Evolutionary conservation across 2,888 invertebrate species (phyloP), one percentile per base, ranked within the genome.

Genomic region (Gortyna flavago): DNA sequence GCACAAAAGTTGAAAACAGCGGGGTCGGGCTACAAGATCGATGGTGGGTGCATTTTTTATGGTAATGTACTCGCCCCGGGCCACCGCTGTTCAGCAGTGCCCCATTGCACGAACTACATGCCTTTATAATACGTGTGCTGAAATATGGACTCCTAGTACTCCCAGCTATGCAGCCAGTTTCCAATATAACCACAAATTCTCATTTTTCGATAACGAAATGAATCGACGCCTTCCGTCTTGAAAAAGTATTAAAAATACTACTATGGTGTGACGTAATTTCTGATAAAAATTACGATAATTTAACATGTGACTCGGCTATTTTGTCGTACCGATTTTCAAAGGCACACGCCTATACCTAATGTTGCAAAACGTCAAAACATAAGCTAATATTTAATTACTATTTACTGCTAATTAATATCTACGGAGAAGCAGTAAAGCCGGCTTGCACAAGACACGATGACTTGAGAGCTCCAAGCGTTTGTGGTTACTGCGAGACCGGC

Each of bases 41-140:
- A 88, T 84, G 77, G 77, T 72, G 75, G 80, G 77, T 88, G 88
- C 87, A 88, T 88, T 88, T 87, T 88, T 88, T 88, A 88, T 88
- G 87, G 73, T 81, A 87, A 88, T 88, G 77, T 77, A 74, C 61
- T 77, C 69, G 79, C 85, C 70, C 73, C 77, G 62, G 86, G 76
- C 77, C 70, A 83, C 77, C 77, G 83, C 67, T 67, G 68, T 65
- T 83, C 83, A 75, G 54, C n/a, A 61, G 72, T 73, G 72, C 67
- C 67, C 76, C 77, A 79, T 80, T 84, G 77, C 75, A 67, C 61
- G 70, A 79, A 75, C 81, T 81, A 71, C 81, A 71, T 71, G 67
- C 54, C 54, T 61, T 73, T 78, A 64, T 75, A 72, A 77, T 64
- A 71, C 35, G 57, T 41, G 35, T 66, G 75, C 72, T 72, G 57